Evolutionary conservation across 1,140 invertebrate genomes (phyloP), one percentile per base, ranked within the genome.

Genomic region (Lordiphosa collinella): DNA sequence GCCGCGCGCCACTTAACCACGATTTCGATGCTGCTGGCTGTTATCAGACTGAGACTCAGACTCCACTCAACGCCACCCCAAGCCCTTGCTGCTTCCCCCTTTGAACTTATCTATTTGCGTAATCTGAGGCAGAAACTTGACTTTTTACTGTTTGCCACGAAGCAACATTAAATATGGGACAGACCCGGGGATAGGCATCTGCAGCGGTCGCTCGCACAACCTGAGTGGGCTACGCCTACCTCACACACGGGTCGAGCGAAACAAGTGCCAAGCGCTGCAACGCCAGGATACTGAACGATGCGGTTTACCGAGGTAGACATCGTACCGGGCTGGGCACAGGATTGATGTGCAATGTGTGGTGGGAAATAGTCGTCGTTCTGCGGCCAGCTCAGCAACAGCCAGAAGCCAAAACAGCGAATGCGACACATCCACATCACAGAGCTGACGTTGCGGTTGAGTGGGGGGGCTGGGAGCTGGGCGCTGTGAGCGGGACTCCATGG

Each of bases 1-100:
- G 62, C 34, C 31, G 62, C 43, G 58, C 47, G 56, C 51, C 74
- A 78, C 74, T 80, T 80, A 55, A 43, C 69, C 69, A 80, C 60
- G 75, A 73, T 80, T 80, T 62, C 52, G 48, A 50, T 62, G 64
- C 56, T 53, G 51, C 10, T 25, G 34, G 16, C 63, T 67, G 57
- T 54, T 60, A 60, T 68, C 68, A 63, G 46, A 32, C 43, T 47
- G 37, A 44, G 52, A 48, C 41, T 48, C 54, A 61, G 46, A 47
- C 43, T 55, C 13, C 31, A 50, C 25, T 29, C 25, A 29, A 29
- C 25, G 7, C 25, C 25, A 29, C 25, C 25, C 43, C 52, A 40
- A 10, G 4, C 37, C 55, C 8, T 10, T 6, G 9, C 14, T 8
- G 7, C 32, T 2, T 29, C 9, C 29, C 18, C 10, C 18, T 32